phyloP scores from a whole-genome alignment of 2,888 invertebrate genomes.

The Willowsia nigromaculata region DNA sequence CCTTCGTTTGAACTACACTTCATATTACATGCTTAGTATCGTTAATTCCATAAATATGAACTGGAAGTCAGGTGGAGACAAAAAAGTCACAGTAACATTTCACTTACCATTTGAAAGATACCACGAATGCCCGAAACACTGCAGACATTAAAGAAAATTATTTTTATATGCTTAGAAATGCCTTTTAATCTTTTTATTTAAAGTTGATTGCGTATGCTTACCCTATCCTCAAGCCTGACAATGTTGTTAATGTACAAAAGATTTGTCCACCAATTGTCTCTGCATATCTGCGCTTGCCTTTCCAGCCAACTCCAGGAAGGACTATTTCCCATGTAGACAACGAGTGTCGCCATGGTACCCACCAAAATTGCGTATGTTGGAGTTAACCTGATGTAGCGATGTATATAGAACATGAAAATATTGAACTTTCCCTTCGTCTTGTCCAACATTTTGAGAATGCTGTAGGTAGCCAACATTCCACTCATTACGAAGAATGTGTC shows the following conservation, averaged over 20 bases:
- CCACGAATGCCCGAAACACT: conserved; percentile 75
- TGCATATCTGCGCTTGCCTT: conserved; percentile 53
- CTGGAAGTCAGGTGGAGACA: too few species aligned
- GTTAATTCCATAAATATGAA: too few species aligned
- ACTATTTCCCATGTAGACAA: conserved; percentile 68
- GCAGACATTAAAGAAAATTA: too few species aligned
- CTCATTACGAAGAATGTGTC: conserved; percentile 85
- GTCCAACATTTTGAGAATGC: conserved; percentile 80
- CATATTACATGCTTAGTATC: too few species aligned
- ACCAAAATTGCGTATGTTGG: conserved; percentile 75
- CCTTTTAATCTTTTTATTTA: too few species aligned
- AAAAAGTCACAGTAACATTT: too few species aligned
- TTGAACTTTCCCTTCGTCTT: conserved; percentile 82
- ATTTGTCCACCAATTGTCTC: conserved; percentile 78
- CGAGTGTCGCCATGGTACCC: conserved; percentile 74
- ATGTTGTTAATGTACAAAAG: conserved; percentile 76
- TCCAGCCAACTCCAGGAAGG: conserved; percentile 37
- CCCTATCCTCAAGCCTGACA: conserved; percentile 55
- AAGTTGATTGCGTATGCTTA: too few species aligned
- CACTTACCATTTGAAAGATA: conserved; percentile 78
- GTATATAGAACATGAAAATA: conserved; percentile 82
- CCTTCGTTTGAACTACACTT: too few species aligned
- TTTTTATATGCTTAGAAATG: too few species aligned
- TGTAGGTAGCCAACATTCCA: conserved; percentile 83
- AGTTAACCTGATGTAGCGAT: conserved; percentile 45